These are phyloP conservation scores for Archips xylosteana DNA, from an alignment of 2,888 invertebrate species.

Conservation along the genomic window DNA sequence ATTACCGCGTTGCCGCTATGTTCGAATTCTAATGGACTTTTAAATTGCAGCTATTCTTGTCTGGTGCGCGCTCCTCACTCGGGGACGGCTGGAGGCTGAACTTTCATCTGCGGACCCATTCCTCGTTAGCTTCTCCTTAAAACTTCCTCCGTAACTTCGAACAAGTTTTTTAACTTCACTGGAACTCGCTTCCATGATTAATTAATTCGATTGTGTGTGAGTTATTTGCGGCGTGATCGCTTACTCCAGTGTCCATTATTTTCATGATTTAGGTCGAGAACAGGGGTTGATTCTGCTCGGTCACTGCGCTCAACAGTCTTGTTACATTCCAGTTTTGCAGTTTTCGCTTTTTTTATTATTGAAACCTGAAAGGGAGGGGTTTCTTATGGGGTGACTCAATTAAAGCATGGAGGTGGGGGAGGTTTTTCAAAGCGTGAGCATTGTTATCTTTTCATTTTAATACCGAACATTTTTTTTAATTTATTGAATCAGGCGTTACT, in stretches of 20 bases:
- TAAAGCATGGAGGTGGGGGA: conserved; percentile 51
- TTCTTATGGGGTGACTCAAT: conserved; percentile 67
- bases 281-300: conserved; percentile 74
- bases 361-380: conserved; percentile 62
- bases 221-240: conserved; percentile 74
- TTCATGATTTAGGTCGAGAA: conserved; percentile 72
- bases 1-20: conserved; percentile 75
- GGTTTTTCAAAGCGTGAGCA: conserved; percentile 28
- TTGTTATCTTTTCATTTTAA: conserved; percentile 26
- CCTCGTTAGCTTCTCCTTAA: conserved; percentile 83
- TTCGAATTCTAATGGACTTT: conserved; percentile 85
- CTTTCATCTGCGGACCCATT: conserved; percentile 77
- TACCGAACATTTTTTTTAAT: conserved; percentile 5
- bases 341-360: conserved; percentile 60
- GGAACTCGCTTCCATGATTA: conserved; percentile 79
- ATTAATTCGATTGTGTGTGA: conserved; percentile 83
- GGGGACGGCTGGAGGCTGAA: conserved; percentile 56
- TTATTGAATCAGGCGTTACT: too few species aligned
- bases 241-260: conserved; percentile 75
- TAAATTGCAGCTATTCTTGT: conserved; percentile 85
- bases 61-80: conserved; percentile 65
- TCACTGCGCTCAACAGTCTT: conserved; percentile 76
- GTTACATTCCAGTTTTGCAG: conserved; percentile 67
- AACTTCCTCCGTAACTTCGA: conserved; percentile 74
- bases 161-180: conserved; percentile 81